A percentile compares a stretch with the other conserved stretches of the same genome.
phyloP scores from a whole-genome alignment of 2,113 vertebrate species.

The Amphilophus citrinellus region DNA sequence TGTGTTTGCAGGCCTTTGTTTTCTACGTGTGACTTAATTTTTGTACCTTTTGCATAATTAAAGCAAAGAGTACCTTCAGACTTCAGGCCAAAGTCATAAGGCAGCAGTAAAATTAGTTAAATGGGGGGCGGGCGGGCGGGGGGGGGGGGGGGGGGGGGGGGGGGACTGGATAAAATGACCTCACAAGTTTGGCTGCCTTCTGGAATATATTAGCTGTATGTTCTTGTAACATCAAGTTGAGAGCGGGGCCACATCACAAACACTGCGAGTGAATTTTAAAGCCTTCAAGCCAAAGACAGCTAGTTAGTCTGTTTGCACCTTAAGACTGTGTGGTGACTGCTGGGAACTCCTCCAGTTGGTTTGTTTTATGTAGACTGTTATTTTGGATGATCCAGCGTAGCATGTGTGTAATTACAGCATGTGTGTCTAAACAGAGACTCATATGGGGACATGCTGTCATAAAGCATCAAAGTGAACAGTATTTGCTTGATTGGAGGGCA shows the following conservation, averaged over 20 bases:
- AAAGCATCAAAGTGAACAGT: constrained; percentile 65
- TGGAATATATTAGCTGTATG: constrained; percentile 71
- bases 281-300: constrained; percentile 35
- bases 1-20: constrained; percentile 18
- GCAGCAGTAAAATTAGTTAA: constrained; percentile 51
- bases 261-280: constrained; percentile 5
- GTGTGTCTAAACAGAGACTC: constrained; percentile 61
- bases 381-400: constrained; percentile 59
- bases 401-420: constrained; percentile 70
- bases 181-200: constrained; percentile 60
- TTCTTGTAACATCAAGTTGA: constrained; percentile 30
- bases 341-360: constrained; percentile 40
- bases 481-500: constrained; percentile 69
- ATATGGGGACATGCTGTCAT: constrained; percentile 41
- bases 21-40: background rate
- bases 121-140: background rate
- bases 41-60: constrained; percentile 30
- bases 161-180: constrained; percentile 62
- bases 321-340: constrained; percentile 44
- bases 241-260: constrained; percentile 38
- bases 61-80: constrained; percentile 21
- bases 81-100: constrained; percentile 48
- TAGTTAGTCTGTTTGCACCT: constrained; percentile 57
- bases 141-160: background rate
- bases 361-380: constrained; percentile 68